phyloP scores from a whole-genome alignment of 2,113 vertebrate species.

The Pomatostomus ruficeps region DNA sequence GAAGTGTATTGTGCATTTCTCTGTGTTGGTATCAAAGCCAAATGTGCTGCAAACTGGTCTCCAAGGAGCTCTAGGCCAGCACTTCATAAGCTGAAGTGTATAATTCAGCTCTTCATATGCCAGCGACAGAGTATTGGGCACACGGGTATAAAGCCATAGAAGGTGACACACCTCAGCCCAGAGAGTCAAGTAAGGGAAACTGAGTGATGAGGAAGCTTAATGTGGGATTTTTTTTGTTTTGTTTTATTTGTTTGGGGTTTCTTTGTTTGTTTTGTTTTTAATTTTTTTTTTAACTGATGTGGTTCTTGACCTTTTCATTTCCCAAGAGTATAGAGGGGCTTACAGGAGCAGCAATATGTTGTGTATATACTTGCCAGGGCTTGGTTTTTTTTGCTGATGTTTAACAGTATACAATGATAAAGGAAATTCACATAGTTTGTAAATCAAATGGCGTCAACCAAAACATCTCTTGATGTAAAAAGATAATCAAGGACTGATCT shows the following conservation, averaged over 20 bases:
- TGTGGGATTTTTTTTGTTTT: not conserved
- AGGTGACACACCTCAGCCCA: not conserved
- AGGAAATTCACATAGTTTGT: not conserved
- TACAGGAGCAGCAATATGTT: not conserved
- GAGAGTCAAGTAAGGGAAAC: not conserved
- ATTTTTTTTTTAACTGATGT: not conserved
- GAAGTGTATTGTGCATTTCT: not conserved
- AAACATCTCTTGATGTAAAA: not conserved
- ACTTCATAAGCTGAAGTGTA: not conserved
- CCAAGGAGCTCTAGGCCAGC: slow-evolving; percentile 1
- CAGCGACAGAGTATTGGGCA: not conserved
- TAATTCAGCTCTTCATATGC: not conserved
- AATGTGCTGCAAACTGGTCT: not conserved
- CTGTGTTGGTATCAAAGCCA: not conserved
- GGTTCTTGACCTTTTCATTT: not conserved
- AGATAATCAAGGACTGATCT: not conserved
- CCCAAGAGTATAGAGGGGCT: not conserved
- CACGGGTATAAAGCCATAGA: not conserved
- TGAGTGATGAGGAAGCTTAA: not conserved
- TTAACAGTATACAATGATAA: not conserved
- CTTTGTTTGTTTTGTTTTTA: not conserved
- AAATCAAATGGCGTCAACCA: not conserved
- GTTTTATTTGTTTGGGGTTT: not conserved
- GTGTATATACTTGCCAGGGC: not conserved
- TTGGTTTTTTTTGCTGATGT: not conserved